Base-by-base conservation (phyloP, 2,113 vertebrate genomes). In the Puntigrus tetrazona region DNA sequence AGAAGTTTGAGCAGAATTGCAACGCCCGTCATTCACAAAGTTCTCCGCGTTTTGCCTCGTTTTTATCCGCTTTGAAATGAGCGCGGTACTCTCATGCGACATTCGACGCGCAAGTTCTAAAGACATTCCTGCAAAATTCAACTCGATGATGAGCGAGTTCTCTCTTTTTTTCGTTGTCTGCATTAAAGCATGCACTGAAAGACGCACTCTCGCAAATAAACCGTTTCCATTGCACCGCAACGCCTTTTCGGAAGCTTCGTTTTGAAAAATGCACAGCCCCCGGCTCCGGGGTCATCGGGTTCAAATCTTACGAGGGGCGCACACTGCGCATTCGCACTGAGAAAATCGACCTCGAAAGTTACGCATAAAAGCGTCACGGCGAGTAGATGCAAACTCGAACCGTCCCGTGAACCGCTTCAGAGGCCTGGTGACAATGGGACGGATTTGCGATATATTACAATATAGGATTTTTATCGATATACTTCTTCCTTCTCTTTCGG, bases 381-480 rank as follows among this genome's bases (percentile, higher is more conserved):
- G 1, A 52, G 20, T 36, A 27, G 27, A 70, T 29, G 8, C n/a
- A 55, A 70, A 70, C 45, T 31, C 61, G 6, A 83, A 74, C 65
- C n/a, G 7, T 41, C 34, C 22, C 14, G 34, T 31, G 29, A 82
- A 8, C n/a, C 4, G 4, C 36, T 13, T 61, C 9, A 4, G 18
- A 83, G 81, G 57, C 34, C 55, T 20, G 1, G 1, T 27, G 41
- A 65, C 13, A 16, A 84, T 25, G 25, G 9, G 27, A 4, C 22
- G 22, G 47, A 52, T 55, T 34, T n/a, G 9, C 36, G n/a, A n/a
- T n/a, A n/a, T n/a, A n/a, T n/a, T n/a, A n/a, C n/a, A n/a, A n/a
- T n/a, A n/a, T n/a, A n/a, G n/a, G n/a, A 70, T 20, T 78, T 81
- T 75, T 18, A 81, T 57, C 61, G 38, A 81, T 13, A 61, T 47